Evolutionary conservation across 2,797 vertebrate genomes (phyloP).

Genomic region (Tapera naevia): DNA sequence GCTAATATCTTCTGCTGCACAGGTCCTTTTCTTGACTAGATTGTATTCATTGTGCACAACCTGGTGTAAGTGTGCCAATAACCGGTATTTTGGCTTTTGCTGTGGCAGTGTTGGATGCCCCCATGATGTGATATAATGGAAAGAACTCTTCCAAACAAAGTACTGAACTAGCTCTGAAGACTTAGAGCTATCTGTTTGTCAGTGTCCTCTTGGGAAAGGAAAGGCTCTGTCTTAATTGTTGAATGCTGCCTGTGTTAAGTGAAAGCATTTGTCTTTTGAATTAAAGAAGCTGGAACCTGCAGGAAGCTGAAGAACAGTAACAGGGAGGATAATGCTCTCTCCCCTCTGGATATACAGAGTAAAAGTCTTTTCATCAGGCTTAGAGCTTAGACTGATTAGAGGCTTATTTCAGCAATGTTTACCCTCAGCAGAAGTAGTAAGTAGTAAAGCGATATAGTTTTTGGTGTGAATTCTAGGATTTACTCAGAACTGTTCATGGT

Average conservation of each 20-base stretch:
- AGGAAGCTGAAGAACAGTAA: neutral
- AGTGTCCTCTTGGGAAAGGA: neutral
- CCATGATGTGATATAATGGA: neutral
- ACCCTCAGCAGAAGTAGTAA: neutral
- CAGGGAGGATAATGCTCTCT: neutral
- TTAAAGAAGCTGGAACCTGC: neutral
- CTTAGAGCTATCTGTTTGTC: neutral
- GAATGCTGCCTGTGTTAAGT: neutral
- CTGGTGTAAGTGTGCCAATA: neutral
- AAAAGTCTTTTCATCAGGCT: neutral
- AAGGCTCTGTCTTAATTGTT: neutral
- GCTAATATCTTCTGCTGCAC: neutral
- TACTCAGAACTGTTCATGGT: neutral
- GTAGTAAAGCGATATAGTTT: neutral
- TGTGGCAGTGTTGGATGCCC: neutral
- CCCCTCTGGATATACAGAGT: neutral
- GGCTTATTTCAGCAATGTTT: neutral
- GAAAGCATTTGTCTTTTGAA: neutral
- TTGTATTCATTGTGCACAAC: neutral
- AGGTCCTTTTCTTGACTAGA: neutral
- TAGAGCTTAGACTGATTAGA: slow-evolving; percentile 12
- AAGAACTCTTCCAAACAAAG: neutral
- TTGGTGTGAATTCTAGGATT: neutral
- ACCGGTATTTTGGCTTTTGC: neutral
- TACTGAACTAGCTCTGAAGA: neutral